Evolutionary conservation across 2,797 vertebrate species (phyloP).

Genomic region (Stomatorhinus walkeri): DNA sequence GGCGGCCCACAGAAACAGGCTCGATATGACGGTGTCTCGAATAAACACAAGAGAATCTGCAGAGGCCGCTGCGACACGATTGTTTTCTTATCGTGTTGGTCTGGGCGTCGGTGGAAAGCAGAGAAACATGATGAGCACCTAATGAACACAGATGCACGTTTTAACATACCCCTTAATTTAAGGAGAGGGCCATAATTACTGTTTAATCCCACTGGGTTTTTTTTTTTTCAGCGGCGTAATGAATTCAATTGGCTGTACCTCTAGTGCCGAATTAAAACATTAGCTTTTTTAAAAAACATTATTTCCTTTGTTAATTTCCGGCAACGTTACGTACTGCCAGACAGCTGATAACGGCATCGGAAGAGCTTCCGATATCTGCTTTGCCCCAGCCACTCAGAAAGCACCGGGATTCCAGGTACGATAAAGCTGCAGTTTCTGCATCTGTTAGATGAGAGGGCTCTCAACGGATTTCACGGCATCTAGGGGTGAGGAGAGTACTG

Average conservation of each 20-base stretch:
- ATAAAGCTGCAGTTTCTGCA: background rate
- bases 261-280: conserved; percentile 8
- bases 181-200: background rate
- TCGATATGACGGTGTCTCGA: background rate
- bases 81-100: background rate
- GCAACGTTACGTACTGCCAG: background rate
- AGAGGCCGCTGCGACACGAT: background rate
- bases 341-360: background rate
- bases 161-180: background rate
- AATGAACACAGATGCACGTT: background rate
- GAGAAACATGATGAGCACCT: background rate
- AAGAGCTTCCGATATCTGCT: background rate
- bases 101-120: background rate
- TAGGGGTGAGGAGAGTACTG: background rate
- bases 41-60: background rate
- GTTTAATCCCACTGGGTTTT: background rate
- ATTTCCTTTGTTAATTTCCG: background rate
- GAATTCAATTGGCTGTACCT: background rate
- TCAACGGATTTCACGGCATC: background rate
- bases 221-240: background rate
- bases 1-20: background rate
- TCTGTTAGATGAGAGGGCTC: background rate
- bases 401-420: background rate
- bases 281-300: background rate
- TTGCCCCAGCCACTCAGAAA: background rate